These are phyloP conservation scores for Ptilodon capucinus DNA, from an alignment of 2,888 invertebrate genomes.

Conservation along the genomic window DNA sequence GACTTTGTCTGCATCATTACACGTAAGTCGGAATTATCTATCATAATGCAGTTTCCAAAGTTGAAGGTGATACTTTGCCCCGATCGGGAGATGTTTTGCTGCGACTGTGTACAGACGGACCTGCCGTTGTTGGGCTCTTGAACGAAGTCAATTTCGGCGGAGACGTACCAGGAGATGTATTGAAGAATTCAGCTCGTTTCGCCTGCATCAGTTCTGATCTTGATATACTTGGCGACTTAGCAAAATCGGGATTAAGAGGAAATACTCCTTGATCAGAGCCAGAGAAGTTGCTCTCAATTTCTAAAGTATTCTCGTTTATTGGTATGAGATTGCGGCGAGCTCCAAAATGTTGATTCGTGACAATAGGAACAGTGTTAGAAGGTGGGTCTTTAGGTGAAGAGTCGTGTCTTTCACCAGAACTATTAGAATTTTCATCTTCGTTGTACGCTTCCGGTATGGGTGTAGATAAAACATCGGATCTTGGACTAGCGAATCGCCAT, in stretches of 20 bases:
- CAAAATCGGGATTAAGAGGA: constrained; percentile 70
- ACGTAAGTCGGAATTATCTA: constrained; percentile 32
- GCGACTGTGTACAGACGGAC: constrained; percentile 38
- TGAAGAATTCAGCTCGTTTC: constrained; percentile 84
- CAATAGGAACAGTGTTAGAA: constrained; percentile 73
- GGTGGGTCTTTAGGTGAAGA: constrained; percentile 55
- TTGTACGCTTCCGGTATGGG: constrained; percentile 92
- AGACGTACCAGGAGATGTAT: constrained; percentile 60
- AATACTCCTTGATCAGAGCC: constrained; percentile 69
- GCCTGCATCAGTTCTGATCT: constrained; percentile 83
- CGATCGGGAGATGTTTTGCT: constrained; percentile 64
- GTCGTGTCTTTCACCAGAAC: constrained; percentile 81
- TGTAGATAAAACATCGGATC: constrained; percentile 92
- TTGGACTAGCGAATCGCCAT: constrained; percentile 88
- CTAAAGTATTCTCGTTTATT: constrained; percentile 59
- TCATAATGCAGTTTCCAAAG: constrained; percentile 86
- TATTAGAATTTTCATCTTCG: constrained; percentile 88
- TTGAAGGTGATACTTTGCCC: constrained; percentile 71
- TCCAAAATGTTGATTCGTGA: constrained; percentile 76
- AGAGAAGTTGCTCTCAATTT: constrained; percentile 53
- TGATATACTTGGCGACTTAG: constrained; percentile 55
- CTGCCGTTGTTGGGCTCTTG: constrained; percentile 52
- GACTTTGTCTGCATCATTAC: too few relatives aligned
- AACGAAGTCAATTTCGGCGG: constrained; percentile 70
- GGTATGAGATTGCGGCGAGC: constrained; percentile 74